Conservation (phyloP, 2,797 vertebrate genomes). For the Paratrypauchen microcephalus region DNA sequence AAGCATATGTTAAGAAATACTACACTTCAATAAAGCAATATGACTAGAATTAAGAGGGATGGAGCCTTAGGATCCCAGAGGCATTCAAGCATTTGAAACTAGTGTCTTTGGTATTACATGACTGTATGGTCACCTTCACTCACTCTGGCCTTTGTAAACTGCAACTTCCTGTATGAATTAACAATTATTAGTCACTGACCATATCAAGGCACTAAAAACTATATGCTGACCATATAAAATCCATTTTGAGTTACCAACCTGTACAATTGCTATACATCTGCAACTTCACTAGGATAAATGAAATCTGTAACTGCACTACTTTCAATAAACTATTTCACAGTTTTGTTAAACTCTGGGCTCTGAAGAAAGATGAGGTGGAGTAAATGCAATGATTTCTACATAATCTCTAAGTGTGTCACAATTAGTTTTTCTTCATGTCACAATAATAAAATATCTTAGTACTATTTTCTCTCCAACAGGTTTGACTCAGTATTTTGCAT, state of each 20-base stretch:
- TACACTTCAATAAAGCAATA: constrained; percentile 79
- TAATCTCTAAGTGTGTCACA: neutral
- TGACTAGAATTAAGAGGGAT: constrained; percentile 87
- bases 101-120: constrained; percentile 75
- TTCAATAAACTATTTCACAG: neutral
- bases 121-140: constrained; percentile 69
- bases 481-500: neutral
- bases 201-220: constrained; percentile 1
- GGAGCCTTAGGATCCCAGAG: constrained; percentile 60
- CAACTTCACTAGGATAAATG: neutral
- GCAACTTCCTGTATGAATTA: constrained; percentile 40
- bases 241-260: neutral
- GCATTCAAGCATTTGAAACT: constrained; percentile 71
- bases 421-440: neutral
- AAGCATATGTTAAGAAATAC: constrained; percentile 86
- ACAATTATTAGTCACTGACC: constrained; percentile 13
- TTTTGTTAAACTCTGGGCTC: neutral
- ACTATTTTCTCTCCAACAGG: neutral
- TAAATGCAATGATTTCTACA: neutral
- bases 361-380: no score
- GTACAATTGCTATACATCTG: neutral
- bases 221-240: neutral
- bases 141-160: constrained; percentile 51
- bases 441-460: neutral
- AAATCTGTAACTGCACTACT: neutral